These are phyloP conservation scores for Gerris lacustris DNA, from an alignment of 2,888 invertebrate species.

Conservation along the genomic window DNA sequence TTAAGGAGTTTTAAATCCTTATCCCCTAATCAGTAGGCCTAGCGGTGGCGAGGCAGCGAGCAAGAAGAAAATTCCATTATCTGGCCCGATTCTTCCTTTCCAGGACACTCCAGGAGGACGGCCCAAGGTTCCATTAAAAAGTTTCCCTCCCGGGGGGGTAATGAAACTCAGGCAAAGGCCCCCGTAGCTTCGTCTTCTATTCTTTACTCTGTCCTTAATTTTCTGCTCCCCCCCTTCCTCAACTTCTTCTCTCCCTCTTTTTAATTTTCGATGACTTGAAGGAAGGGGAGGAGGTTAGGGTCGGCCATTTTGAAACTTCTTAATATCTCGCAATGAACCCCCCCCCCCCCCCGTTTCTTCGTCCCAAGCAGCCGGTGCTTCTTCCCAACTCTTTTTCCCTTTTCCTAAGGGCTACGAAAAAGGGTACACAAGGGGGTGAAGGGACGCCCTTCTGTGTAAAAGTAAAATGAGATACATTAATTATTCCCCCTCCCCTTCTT, in stretches of 20 bases:
- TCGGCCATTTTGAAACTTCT: slow-evolving; percentile 34
- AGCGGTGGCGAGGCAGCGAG: neutral
- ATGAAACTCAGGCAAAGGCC: slow-evolving; percentile 24
- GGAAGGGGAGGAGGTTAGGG: slow-evolving; percentile 24
- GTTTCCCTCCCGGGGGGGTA: slow-evolving; percentile 23
- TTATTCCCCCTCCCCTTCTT: slow-evolving; percentile 25
- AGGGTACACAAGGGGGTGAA: no score
- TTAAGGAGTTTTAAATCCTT: no score
- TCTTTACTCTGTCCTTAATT: slow-evolving; percentile 15
- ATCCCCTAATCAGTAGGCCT: no score
- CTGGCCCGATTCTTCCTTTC: neutral
- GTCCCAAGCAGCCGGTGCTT: neutral
- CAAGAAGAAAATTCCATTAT: neutral
- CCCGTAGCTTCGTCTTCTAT: slow-evolving; percentile 16
- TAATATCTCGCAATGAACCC: slow-evolving; percentile 31
- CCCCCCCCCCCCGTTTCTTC: slow-evolving; percentile 1
- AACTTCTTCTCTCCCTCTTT: slow-evolving; percentile 26
- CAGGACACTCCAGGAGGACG: neutral
- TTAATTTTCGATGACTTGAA: slow-evolving; percentile 32
- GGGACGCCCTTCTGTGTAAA: slow-evolving; percentile 21
- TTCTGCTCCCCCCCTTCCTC: slow-evolving; percentile 16
- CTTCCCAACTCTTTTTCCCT: slow-evolving; percentile 7
- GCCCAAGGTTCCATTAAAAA: slow-evolving; percentile 24
- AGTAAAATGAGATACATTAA: slow-evolving; percentile 32
- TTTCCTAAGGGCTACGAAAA: slow-evolving; percentile 19